A percentile compares a stretch with the other conserved stretches of the same genome.
phyloP scores from a whole-genome alignment of 2,797 vertebrate genomes.

The Fundulus diaphanus region DNA sequence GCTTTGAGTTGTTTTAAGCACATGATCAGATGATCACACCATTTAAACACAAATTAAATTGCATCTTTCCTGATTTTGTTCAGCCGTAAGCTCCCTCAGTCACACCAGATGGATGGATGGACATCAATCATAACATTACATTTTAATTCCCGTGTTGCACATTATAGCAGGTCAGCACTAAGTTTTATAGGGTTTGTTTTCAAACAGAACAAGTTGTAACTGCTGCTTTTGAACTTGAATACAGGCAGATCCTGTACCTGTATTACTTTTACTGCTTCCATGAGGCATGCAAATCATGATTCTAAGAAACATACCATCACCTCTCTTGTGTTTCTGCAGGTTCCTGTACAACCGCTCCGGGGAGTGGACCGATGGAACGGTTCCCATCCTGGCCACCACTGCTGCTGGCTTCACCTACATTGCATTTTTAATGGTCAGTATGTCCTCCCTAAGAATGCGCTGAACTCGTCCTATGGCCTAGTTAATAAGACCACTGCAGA shows the following conservation, averaged over 20 bases:
- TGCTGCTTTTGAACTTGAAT: neutral
- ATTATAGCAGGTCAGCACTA: no score
- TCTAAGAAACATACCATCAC: conserved; percentile 1
- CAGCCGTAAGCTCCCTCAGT: neutral
- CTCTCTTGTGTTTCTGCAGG: conserved; percentile 76
- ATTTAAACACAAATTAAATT: neutral
- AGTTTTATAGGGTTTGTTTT: no score
- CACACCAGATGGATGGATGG: neutral
- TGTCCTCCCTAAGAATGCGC: neutral
- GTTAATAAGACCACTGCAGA: conserved; percentile 17
- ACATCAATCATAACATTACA: neutral
- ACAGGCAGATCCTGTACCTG: neutral
- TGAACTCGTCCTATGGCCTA: neutral
- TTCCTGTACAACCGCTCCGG: conserved; percentile 93
- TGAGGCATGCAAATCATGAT: neutral
- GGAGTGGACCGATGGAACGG: conserved; percentile 95
- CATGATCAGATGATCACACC: neutral
- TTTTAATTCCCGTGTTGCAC: no score
- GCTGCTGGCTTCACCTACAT: conserved; percentile 93
- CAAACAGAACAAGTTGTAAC: no score
- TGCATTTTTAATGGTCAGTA: conserved; percentile 89
- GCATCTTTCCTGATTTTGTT: neutral
- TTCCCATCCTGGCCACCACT: conserved; percentile 91
- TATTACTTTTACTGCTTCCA: neutral
- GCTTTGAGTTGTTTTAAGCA: neutral